phyloP scores from a whole-genome alignment of 2,888 invertebrate species.

The Omphaloscelis lunosa region DNA sequence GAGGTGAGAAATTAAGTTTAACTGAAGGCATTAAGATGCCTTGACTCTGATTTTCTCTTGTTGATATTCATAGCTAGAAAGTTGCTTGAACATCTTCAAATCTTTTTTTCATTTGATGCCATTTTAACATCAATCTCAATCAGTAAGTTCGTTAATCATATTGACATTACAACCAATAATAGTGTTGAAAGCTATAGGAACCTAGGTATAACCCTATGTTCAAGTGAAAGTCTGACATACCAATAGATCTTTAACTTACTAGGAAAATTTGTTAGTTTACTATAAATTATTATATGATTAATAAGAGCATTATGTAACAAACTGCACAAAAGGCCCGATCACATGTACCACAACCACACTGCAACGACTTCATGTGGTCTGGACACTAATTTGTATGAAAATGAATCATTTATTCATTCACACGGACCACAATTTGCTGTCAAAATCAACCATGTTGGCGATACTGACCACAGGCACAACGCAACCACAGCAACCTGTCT shows the following conservation, averaged over 20 bases:
- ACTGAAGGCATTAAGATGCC: too few species aligned
- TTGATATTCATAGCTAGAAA: background rate
- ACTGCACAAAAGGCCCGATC: background rate
- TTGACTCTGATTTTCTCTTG: background rate
- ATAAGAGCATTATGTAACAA: slow-evolving; percentile 2
- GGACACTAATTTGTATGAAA: background rate
- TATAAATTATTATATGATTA: background rate
- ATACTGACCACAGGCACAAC: background rate
- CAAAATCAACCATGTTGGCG: background rate
- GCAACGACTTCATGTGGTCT: background rate
- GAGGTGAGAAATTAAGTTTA: slow-evolving; percentile 88
- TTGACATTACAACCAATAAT: background rate
- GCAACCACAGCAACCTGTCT: background rate
- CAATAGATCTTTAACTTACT: background rate
- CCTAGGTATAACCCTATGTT: background rate
- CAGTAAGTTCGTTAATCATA: background rate
- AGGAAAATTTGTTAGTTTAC: background rate
- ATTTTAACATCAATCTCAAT: background rate
- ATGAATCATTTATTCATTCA: background rate
- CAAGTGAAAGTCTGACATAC: background rate
- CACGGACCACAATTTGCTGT: background rate
- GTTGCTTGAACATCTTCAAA: background rate
- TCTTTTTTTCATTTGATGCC: background rate
- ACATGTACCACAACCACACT: background rate
- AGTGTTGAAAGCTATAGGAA: background rate